Percentiles rank a stretch among this genome's conserved stretches.
Conservation (phyloP, 2,113 vertebrate species). For the Perca flavescens region DNA sequence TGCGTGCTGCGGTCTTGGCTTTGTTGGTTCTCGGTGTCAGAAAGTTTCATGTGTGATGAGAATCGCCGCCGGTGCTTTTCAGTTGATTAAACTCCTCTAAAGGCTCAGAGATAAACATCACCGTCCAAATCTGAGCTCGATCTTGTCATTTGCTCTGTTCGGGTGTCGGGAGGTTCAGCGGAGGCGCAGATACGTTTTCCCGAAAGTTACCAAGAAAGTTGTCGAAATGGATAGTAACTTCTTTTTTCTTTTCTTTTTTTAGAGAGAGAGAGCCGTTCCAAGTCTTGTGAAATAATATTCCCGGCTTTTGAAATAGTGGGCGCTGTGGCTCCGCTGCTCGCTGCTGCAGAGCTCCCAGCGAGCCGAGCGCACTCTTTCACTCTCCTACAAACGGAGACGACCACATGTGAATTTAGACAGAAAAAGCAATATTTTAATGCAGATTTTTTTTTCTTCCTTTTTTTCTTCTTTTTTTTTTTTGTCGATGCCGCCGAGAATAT, state of each 20-base stretch:
- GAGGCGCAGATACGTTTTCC: conserved; percentile 70
- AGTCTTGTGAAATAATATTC: conserved; percentile 93
- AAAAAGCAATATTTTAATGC: conserved; percentile 74
- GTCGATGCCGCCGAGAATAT: conserved; percentile 46
- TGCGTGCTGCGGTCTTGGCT: conserved; percentile 61
- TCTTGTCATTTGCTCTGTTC: conserved; percentile 62
- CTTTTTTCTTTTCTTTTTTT: conserved; percentile 54
- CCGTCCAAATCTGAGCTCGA: conserved; percentile 47
- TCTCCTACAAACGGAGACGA: conserved; percentile 72
- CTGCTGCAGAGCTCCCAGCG: conserved; percentile 66
- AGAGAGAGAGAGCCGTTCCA: conserved; percentile 79
- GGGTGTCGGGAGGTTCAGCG: conserved; percentile 41
- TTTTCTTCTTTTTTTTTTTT: conserved; percentile 32
- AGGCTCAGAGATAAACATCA: conserved; percentile 32
- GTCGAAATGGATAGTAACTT: conserved; percentile 89
- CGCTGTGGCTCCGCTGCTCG: conserved; percentile 90
- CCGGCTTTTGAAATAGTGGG: conserved; percentile 94
- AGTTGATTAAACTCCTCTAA: conserved; percentile 51
- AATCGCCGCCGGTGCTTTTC: conserved; percentile 76
- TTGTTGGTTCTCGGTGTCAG: conserved; percentile 73
- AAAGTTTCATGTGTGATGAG: conserved; percentile 84
- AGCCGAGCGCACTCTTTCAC: conserved; percentile 67
- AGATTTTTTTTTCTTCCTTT: conserved; percentile 21
- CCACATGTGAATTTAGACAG: conserved; percentile 77
- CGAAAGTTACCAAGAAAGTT: conserved; percentile 89